Conservation (phyloP, 2,797 vertebrate genomes). For the Apogon hyalosoma region DNA sequence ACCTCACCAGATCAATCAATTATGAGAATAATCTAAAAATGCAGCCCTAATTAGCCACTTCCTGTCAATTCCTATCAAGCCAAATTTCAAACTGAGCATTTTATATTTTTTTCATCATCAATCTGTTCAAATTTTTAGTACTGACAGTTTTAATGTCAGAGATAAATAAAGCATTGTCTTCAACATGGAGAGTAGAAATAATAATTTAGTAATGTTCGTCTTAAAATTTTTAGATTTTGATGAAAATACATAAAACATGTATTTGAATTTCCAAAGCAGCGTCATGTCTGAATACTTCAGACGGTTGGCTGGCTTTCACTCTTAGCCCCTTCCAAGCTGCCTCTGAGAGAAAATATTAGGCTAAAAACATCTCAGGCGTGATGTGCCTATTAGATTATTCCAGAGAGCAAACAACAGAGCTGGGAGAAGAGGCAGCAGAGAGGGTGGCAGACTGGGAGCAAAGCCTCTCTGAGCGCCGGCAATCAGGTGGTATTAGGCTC, state of each 20-base stretch:
- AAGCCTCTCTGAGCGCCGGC: constrained; percentile 64
- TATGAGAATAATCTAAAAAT: too few relatives aligned
- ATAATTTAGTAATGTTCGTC: background rate
- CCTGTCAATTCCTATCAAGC: too few relatives aligned
- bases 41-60: too few relatives aligned
- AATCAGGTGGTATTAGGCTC: constrained; percentile 71
- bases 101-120: too few relatives aligned
- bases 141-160: too few relatives aligned
- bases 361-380: constrained; percentile 66
- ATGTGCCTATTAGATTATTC: constrained; percentile 79
- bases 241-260: constrained; percentile 5
- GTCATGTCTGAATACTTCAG: constrained; percentile 38
- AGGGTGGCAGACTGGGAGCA: constrained; percentile 69
- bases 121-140: too few relatives aligned
- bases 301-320: constrained; percentile 37
- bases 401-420: constrained; percentile 66
- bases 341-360: constrained; percentile 59
- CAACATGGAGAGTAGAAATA: too few relatives aligned
- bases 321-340: constrained; percentile 20
- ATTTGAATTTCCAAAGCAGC: constrained; percentile 19
- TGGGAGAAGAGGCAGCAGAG: constrained; percentile 53
- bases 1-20: too few relatives aligned
- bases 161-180: too few relatives aligned
- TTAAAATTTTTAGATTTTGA: background rate
- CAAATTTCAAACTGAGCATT: too few relatives aligned